phyloP scores from a whole-genome alignment of 2,888 invertebrate genomes.

The Meta bourneti region DNA sequence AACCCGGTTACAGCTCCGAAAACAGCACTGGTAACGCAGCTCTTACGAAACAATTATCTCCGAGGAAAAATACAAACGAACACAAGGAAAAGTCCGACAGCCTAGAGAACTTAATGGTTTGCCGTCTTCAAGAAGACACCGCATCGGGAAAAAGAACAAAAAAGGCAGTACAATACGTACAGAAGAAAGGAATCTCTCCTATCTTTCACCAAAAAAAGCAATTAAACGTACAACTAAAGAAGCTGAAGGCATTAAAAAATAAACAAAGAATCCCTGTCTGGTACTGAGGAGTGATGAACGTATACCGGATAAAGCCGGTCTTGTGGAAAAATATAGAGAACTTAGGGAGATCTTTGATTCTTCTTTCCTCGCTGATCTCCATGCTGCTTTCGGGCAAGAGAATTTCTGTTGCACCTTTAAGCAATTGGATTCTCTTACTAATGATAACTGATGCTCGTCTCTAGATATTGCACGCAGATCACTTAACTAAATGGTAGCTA shows the following conservation, averaged over 20 bases:
- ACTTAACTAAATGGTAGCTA: not conserved
- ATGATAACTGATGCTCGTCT: not conserved
- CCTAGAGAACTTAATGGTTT: conserved; percentile 29
- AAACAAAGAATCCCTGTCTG: conserved; percentile 30
- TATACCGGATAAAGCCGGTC: conserved; percentile 6
- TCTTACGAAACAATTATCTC: conserved; percentile 45
- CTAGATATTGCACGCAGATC: not conserved
- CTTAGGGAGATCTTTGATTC: not conserved
- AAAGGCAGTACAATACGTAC: not conserved
- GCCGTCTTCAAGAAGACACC: conserved; percentile 40
- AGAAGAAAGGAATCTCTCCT: conserved; percentile 16
- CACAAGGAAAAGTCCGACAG: not conserved
- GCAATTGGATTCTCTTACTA: not conserved
- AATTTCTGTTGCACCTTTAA: not conserved
- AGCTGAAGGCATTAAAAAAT: conserved; percentile 49
- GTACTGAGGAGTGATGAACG: conserved; percentile 4
- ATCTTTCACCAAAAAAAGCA: conserved; percentile 43
- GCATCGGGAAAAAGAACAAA: not conserved
- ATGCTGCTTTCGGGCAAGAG: not conserved
- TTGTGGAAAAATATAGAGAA: not conserved
- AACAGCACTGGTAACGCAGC: not conserved
- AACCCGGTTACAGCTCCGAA: not conserved
- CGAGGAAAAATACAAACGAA: conserved; percentile 16
- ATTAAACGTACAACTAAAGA: conserved; percentile 42
- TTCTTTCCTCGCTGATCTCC: not conserved